Percentiles rank a stretch among this genome's conserved stretches.
Evolutionary conservation across 2,888 invertebrate genomes (phyloP).

Genomic region (Carpatolechia fugitivella): DNA sequence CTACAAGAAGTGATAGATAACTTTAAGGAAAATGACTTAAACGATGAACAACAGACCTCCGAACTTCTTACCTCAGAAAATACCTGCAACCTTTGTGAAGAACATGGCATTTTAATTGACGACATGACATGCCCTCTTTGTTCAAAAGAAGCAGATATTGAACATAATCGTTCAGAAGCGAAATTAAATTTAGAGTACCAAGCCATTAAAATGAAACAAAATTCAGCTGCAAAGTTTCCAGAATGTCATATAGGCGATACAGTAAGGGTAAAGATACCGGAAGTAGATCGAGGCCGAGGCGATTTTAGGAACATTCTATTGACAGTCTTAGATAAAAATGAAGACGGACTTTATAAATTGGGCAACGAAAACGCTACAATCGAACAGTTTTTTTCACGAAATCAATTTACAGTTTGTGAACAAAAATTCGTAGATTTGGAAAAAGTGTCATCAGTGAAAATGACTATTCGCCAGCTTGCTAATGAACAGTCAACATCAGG

Average conservation of each 20-base stretch:
- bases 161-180: neutral
- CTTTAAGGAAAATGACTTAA: no score
- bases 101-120: no score
- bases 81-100: neutral
- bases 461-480: conserved; percentile 20
- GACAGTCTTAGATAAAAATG: neutral
- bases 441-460: conserved; percentile 26
- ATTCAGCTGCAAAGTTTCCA: conserved; percentile 13
- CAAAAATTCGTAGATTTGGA: conserved; percentile 23
- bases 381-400: conserved; percentile 26
- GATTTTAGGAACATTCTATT: conserved; percentile 14
- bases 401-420: conserved; percentile 27
- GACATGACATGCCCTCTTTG: neutral
- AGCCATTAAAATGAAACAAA: conserved; percentile 3
- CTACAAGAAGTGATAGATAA: neutral
- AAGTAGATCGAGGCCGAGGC: conserved; percentile 14
- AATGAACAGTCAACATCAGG: conserved; percentile 23
- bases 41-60: neutral
- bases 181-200: neutral
- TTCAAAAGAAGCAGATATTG: neutral
- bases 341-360: conserved; percentile 20
- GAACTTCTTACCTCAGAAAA: neutral
- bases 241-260: conserved; percentile 15
- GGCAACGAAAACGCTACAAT: conserved; percentile 24
- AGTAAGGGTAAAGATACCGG: conserved; percentile 16